A percentile compares a stretch with the other conserved stretches of the same genome.
These are phyloP conservation scores for Zaprionus davidi DNA, from an alignment of 1,140 invertebrate species.

Conservation along the genomic window DNA sequence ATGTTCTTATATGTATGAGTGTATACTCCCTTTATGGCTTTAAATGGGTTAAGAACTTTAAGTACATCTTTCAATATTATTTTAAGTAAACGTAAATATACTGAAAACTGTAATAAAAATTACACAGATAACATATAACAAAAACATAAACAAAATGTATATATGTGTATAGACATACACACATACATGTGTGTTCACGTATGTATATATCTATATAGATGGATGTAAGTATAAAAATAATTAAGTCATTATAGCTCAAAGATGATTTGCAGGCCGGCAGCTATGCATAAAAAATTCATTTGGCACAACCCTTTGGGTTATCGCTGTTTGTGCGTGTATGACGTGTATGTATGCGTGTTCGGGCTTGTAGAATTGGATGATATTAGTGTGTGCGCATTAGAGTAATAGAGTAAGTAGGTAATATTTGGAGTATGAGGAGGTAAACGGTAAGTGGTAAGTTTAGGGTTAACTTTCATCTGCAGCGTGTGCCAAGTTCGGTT, in stretches of 20 bases:
- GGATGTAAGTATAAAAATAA: slow-evolving; percentile 25
- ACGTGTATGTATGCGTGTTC: slow-evolving; percentile 16
- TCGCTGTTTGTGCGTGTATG: slow-evolving; percentile 15
- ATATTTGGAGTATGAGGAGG: background rate
- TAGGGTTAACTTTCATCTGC: background rate
- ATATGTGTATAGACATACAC: slow-evolving; percentile 12
- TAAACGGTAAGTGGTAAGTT: background rate
- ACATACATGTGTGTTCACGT: slow-evolving; percentile 5
- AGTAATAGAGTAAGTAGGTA: slow-evolving; percentile 3
- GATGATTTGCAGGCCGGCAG: slow-evolving; percentile 19
- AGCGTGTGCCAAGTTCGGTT: background rate
- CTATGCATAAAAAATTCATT: slow-evolving; percentile 36
- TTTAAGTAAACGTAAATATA: background rate
- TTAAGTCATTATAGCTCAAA: slow-evolving; percentile 40
- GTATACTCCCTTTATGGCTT: background rate
- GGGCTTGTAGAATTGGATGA: background rate
- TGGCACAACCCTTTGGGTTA: slow-evolving; percentile 15
- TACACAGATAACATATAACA: slow-evolving; percentile 13
- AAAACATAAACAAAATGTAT: slow-evolving; percentile 19
- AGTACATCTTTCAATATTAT: background rate
- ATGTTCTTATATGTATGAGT: background rate
- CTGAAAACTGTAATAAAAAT: slow-evolving; percentile 8
- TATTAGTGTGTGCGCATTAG: slow-evolving; percentile 8
- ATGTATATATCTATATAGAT: slow-evolving; percentile 14
- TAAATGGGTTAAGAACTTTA: background rate